phyloP scores from a whole-genome alignment of 2,113 vertebrate genomes.

The Gymnocephalus cernua region DNA sequence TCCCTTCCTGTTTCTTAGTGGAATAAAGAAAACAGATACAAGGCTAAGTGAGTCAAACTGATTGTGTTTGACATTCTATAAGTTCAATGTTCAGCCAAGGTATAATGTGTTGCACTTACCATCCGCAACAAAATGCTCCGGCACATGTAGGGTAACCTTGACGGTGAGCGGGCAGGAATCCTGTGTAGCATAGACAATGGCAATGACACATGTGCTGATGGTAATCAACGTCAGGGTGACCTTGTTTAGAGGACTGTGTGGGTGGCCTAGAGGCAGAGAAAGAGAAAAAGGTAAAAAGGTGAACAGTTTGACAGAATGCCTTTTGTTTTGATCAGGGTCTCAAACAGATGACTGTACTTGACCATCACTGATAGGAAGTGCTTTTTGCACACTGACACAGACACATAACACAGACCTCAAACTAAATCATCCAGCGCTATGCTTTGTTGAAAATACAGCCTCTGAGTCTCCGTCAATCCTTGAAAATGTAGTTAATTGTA shows the following conservation, averaged over 20 bases:
- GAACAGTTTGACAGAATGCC: slow-evolving; percentile 18
- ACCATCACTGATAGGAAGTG: not conserved
- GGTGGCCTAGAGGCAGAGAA: slow-evolving; percentile 86
- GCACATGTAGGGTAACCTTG: slow-evolving; percentile 98
- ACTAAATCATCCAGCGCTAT: slow-evolving; percentile 5
- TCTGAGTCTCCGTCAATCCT: slow-evolving; percentile 5
- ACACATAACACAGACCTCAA: not conserved
- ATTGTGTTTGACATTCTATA: not conserved
- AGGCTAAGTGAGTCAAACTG: not conserved
- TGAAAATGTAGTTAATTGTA: slow-evolving; percentile 40
- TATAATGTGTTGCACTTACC: slow-evolving; percentile 87
- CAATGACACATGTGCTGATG: slow-evolving; percentile 94
- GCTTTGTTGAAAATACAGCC: not conserved
- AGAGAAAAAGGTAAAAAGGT: slow-evolving; percentile 15
- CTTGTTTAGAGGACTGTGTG: slow-evolving; percentile 96
- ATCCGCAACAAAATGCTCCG: slow-evolving; percentile 97
- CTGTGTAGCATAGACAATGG: slow-evolving; percentile 96
- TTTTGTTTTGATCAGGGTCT: slow-evolving; percentile 11
- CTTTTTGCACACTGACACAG: not conserved
- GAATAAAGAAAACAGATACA: not conserved
- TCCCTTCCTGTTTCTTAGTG: not conserved
- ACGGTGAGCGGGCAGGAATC: slow-evolving; percentile 95
- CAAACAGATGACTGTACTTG: slow-evolving; percentile 1
- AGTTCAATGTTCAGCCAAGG: slow-evolving; percentile 9
- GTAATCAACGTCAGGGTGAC: slow-evolving; percentile 94